A percentile compares a stretch with the other conserved stretches of the same genome.
These are phyloP conservation scores for Siderastrea radians DNA, from an alignment of 92 coral and sea anemone genomes.

Conservation along the genomic window DNA sequence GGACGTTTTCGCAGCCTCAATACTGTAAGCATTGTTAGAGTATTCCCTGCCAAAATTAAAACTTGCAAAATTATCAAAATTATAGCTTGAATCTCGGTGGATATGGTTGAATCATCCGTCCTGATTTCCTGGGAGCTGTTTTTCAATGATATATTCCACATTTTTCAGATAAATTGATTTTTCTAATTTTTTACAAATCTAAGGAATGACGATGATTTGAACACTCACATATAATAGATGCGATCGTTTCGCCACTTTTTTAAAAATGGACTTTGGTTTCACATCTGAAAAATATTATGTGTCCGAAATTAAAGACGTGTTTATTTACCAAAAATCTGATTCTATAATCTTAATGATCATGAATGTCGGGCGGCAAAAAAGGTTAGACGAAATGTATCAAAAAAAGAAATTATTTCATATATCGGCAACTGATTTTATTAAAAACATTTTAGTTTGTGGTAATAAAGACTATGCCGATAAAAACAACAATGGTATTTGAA, in stretches of 20 bases:
- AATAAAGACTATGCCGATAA: too few species aligned
- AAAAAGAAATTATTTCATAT: background rate
- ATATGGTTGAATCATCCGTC: background rate
- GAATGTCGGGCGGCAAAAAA: background rate
- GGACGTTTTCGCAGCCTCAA: slow-evolving; percentile 16
- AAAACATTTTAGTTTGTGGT: background rate
- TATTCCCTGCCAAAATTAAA: slow-evolving; percentile 1
- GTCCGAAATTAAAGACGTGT: background rate
- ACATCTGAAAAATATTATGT: background rate
- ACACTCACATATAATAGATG: too few species aligned
- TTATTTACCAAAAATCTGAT: background rate
- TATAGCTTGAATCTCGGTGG: background rate
- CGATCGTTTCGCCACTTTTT: background rate
- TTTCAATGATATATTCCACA: background rate
- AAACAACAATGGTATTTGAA: background rate
- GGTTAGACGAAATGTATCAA: background rate
- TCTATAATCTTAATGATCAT: background rate
- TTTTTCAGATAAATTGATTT: background rate
- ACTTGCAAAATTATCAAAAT: slow-evolving; percentile 1
- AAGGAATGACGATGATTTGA: too few species aligned
- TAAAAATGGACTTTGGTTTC: background rate
- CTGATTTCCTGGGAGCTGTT: background rate
- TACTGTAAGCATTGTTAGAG: slow-evolving; percentile 20
- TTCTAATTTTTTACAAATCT: too few species aligned
- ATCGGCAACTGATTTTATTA: background rate